Evolutionary conservation across 2,797 vertebrate genomes (phyloP).

Genomic region (Coluber constrictor): DNA sequence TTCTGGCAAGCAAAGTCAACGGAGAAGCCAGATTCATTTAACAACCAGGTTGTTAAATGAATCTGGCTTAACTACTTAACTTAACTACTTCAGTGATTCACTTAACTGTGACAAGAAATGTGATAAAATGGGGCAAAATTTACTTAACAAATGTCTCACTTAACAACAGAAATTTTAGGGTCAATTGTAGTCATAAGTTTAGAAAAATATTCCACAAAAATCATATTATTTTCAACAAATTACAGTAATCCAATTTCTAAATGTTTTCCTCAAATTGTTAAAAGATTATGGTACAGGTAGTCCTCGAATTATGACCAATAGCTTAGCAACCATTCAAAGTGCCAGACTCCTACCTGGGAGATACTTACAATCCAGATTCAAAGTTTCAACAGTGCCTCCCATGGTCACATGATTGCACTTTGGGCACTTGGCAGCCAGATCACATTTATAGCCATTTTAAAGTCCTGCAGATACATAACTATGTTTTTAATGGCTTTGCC

Average conservation of each 20-base stretch:
- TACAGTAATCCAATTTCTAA: neutral
- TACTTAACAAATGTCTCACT: neutral
- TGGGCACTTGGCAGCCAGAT: neutral
- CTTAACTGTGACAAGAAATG: neutral
- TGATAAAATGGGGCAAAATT: neutral
- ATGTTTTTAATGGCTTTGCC: neutral
- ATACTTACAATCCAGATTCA: neutral
- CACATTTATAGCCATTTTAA: neutral
- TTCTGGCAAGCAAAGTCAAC: too few species aligned
- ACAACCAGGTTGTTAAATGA: neutral
- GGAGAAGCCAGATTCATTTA: too few species aligned
- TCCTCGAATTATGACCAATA: neutral
- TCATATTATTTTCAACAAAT: neutral
- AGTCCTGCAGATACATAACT: neutral
- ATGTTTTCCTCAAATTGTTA: neutral
- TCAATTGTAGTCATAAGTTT: neutral
- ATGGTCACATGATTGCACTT: neutral
- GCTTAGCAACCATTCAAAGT: neutral
- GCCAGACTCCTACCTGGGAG: neutral
- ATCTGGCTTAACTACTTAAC: neutral
- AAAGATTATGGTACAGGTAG: neutral
- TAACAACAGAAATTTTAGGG: neutral
- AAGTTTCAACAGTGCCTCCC: neutral
- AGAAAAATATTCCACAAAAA: neutral
- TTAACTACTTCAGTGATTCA: neutral